Evolutionary conservation across 2,113 vertebrate species (phyloP).

Genomic region (Oceanites oceanicus): DNA sequence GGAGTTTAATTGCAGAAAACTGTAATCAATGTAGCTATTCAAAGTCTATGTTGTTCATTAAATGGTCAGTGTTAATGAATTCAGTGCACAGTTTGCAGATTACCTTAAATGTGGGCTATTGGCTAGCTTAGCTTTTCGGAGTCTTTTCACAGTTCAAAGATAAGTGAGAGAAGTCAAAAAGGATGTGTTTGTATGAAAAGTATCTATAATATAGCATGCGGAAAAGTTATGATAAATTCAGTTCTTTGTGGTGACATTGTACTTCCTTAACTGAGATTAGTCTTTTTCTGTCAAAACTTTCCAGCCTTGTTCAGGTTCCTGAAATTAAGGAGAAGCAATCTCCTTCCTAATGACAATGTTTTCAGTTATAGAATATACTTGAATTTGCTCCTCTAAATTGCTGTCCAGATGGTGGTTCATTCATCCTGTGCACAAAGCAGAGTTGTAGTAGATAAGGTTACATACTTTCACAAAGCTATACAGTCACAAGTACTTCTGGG

Average conservation of each 20-base stretch:
- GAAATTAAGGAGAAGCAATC: neutral
- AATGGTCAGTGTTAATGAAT: neutral
- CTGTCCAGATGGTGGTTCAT: neutral
- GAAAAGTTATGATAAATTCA: neutral
- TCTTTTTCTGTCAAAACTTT: neutral
- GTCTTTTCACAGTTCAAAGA: neutral
- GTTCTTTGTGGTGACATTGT: accelerated
- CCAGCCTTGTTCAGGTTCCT: neutral
- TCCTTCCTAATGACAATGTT: neutral
- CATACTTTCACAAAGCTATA: neutral
- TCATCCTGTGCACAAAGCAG: neutral
- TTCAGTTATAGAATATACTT: neutral
- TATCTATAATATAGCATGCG: neutral
- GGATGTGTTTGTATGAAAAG: neutral
- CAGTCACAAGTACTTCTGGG: neutral
- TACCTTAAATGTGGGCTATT: neutral
- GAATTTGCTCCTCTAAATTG: neutral
- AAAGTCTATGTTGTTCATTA: neutral
- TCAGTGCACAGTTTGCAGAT: neutral
- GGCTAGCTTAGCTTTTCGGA: neutral
- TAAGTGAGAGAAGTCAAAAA: neutral
- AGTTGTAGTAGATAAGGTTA: neutral
- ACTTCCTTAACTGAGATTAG: neutral
- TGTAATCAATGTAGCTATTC: neutral
- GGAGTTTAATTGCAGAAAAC: neutral